Evolutionary conservation across 2,797 vertebrate genomes (phyloP).

Genomic region (Perodicticus potto): DNA sequence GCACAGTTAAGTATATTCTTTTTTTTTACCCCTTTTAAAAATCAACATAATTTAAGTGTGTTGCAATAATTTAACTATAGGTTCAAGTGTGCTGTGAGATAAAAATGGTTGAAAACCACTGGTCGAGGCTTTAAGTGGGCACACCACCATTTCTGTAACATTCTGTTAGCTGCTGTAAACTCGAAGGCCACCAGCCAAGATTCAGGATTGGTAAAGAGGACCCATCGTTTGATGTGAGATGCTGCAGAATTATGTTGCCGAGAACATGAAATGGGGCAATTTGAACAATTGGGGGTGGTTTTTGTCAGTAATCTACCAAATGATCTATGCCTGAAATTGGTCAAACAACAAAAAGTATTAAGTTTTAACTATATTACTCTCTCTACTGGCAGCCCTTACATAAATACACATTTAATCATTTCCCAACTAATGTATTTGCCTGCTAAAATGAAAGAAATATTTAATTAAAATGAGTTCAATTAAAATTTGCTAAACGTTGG

Average conservation of each 20-base stretch:
- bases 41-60: too few relatives aligned
- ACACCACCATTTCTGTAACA: background rate
- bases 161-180: constrained; percentile 31
- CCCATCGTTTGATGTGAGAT: background rate
- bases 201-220: background rate
- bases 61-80: too few relatives aligned
- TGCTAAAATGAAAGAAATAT: constrained; percentile 10
- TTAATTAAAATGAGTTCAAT: constrained; percentile 43
- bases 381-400: background rate
- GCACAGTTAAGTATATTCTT: too few relatives aligned
- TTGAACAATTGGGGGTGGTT: background rate
- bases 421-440: background rate
- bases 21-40: too few relatives aligned
- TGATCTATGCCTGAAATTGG: background rate
- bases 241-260: background rate
- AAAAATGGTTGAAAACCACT: too few relatives aligned
- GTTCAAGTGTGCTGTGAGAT: too few relatives aligned
- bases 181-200: background rate
- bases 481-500: constrained; percentile 9
- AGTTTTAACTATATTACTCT: background rate
- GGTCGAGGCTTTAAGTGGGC: background rate
- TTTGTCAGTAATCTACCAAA: background rate
- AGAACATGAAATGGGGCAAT: background rate
- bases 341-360: background rate
- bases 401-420: background rate